Percentiles rank a stretch among this genome's conserved stretches.
Evolutionary conservation across 2,797 vertebrate species (phyloP).

Genomic region (Sebastes matsubarae): DNA sequence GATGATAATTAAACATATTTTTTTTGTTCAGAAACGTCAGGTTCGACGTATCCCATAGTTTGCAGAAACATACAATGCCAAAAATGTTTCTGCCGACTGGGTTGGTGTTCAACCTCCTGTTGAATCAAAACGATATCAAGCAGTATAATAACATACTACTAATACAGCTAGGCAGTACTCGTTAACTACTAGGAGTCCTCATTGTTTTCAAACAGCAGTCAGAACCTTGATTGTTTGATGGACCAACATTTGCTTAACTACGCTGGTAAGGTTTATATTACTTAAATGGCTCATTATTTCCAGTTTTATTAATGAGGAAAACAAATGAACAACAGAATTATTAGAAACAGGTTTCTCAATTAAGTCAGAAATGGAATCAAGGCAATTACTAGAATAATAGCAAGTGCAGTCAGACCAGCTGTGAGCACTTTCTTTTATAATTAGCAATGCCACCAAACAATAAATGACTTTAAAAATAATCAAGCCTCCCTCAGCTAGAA

Average conservation of each 20-base stretch:
- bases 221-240: neutral
- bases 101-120: no score
- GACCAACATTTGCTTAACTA: neutral
- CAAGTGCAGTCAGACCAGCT: constrained; percentile 7
- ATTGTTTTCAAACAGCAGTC: neutral
- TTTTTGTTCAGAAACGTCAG: neutral
- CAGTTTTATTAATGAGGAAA: constrained; percentile 18
- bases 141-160: no score
- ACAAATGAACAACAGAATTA: constrained; percentile 13
- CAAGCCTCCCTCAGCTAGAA: constrained; percentile 19
- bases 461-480: constrained; percentile 45
- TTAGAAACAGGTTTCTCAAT: constrained; percentile 13
- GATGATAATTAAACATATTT: neutral
- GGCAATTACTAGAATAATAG: constrained; percentile 42
- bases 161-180: no score
- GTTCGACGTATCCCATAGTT: neutral
- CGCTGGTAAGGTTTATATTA: neutral
- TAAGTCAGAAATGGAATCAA: constrained; percentile 39
- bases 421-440: constrained; percentile 37
- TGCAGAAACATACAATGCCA: no score
- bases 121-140: no score
- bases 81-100: no score
- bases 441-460: constrained; percentile 40
- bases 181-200: neutral
- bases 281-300: constrained; percentile 18